Percentiles rank a stretch among this genome's conserved stretches.
phyloP scores from a whole-genome alignment of 1,140 invertebrate genomes.

The Wiebesia pumilae region DNA sequence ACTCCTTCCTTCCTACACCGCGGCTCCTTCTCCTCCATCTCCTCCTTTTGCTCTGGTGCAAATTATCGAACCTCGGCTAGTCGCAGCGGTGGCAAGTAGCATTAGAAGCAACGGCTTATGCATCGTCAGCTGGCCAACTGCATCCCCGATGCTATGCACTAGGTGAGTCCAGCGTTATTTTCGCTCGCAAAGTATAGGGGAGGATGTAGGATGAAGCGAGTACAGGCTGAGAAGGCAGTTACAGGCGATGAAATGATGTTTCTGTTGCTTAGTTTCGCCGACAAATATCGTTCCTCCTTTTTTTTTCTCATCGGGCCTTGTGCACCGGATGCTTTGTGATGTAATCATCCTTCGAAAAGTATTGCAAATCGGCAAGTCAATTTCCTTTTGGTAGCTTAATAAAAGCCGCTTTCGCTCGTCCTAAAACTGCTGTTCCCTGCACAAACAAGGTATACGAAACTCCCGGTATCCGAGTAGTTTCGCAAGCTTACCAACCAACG shows the following conservation, averaged over 20 bases:
- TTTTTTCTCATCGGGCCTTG: neutral
- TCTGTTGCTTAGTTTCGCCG: neutral
- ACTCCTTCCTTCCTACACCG: constrained; percentile 32
- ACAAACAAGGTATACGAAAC: too few species aligned
- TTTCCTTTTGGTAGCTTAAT: neutral
- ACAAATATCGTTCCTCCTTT: neutral
- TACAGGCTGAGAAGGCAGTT: neutral
- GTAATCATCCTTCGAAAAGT: neutral
- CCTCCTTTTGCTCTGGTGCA: constrained; percentile 41
- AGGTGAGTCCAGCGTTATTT: neutral
- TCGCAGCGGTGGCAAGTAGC: constrained; percentile 55
- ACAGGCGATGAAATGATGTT: neutral
- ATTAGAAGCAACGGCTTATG: constrained; percentile 36
- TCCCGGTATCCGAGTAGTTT: neutral
- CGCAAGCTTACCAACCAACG: neutral
- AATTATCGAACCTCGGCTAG: constrained; percentile 54
- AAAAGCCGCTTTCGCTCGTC: neutral
- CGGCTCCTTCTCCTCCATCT: constrained; percentile 58
- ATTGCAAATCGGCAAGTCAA: neutral
- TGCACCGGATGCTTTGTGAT: constrained; percentile 16
- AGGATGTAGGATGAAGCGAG: constrained; percentile 15
- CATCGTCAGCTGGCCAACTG: constrained; percentile 68
- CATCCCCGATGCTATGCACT: constrained; percentile 56
- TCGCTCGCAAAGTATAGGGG: neutral
- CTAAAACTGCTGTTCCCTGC: neutral